A percentile compares a stretch with the other conserved stretches of the same genome.
Evolutionary conservation across 2,888 invertebrate genomes (phyloP).

Genomic region (Isotomurus palustris): DNA sequence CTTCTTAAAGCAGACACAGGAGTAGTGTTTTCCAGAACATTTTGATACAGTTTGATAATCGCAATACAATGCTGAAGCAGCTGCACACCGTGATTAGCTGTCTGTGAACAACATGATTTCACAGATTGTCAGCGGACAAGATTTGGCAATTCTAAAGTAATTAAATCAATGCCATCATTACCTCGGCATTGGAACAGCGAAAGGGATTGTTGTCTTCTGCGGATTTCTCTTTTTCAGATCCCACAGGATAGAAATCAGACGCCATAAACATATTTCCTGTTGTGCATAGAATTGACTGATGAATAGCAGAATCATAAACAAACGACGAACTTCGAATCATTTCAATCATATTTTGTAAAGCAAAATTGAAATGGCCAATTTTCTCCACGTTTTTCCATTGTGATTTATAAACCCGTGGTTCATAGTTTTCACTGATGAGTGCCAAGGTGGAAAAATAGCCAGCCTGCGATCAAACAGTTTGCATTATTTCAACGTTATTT

Average conservation of each 20-base stretch:
- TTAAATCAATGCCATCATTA: conserved; percentile 6
- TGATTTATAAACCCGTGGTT: conserved; percentile 62
- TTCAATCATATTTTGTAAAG: conserved; percentile 51
- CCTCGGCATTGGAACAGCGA: conserved; percentile 23
- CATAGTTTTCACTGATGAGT: conserved; percentile 61
- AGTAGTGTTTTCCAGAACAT: conserved; percentile 65
- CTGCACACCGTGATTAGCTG: conserved; percentile 60
- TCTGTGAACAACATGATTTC: conserved; percentile 32
- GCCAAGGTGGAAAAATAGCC: conserved; percentile 67
- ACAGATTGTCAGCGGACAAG: neutral
- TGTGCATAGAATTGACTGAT: conserved; percentile 54
- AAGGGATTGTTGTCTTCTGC: conserved; percentile 35
- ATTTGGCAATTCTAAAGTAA: neutral
- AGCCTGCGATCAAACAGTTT: conserved; percentile 50
- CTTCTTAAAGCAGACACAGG: conserved; percentile 21
- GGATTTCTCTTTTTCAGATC: conserved; percentile 15
- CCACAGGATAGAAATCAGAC: conserved; percentile 18
- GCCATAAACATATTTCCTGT: conserved; percentile 57
- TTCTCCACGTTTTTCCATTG: conserved; percentile 60
- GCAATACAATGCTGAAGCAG: conserved; percentile 65
- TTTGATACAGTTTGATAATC: conserved; percentile 68
- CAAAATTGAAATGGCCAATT: conserved; percentile 27
- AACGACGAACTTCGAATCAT: conserved; percentile 55
- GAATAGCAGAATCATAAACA: conserved; percentile 56
- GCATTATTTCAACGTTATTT: neutral